Conservation (phyloP, 2,888 invertebrate species). For the Trimorus sp. region DNA sequence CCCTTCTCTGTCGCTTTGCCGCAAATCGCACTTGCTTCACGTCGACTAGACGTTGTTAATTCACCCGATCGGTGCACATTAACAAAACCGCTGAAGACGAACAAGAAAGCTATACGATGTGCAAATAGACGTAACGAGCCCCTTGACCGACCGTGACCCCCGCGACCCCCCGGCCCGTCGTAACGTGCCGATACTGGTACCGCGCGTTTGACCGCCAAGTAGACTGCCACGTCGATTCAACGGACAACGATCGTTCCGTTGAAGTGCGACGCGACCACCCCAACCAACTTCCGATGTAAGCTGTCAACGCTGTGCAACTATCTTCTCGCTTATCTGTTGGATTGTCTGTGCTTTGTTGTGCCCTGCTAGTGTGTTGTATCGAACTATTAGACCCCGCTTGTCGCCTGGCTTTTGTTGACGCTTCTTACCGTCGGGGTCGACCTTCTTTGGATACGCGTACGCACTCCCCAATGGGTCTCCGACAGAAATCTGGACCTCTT, state of each 20-base stretch:
- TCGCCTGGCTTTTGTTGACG: constrained; percentile 64
- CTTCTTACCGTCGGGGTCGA: constrained; percentile 48
- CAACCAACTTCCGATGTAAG: constrained; percentile 47
- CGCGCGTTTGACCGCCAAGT: constrained; percentile 11
- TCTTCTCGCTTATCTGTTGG: constrained; percentile 34
- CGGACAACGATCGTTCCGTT: constrained; percentile 19
- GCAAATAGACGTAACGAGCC: too few species aligned
- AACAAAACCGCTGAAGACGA: too few species aligned
- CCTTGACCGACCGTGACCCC: neutral
- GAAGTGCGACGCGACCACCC: constrained; percentile 23
- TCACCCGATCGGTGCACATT: too few species aligned
- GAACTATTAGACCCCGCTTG: constrained; percentile 53
- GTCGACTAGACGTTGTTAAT: constrained; percentile 34
- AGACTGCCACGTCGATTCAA: neutral
- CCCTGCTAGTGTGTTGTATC: constrained; percentile 39
- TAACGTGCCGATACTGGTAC: constrained; percentile 54
- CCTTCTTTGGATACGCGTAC: constrained; percentile 27
- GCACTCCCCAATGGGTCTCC: constrained; percentile 43
- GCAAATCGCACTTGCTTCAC: constrained; percentile 73
- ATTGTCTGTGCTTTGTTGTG: constrained; percentile 45
- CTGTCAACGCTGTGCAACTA: constrained; percentile 40
- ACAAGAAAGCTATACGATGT: too few species aligned
- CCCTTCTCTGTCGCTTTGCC: constrained; percentile 81
- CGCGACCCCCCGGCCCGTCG: constrained; percentile 22
- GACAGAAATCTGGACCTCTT: too few species aligned